Evolutionary conservation across 2,888 invertebrate genomes (phyloP).

Genomic region (Drosophila leonis): DNA sequence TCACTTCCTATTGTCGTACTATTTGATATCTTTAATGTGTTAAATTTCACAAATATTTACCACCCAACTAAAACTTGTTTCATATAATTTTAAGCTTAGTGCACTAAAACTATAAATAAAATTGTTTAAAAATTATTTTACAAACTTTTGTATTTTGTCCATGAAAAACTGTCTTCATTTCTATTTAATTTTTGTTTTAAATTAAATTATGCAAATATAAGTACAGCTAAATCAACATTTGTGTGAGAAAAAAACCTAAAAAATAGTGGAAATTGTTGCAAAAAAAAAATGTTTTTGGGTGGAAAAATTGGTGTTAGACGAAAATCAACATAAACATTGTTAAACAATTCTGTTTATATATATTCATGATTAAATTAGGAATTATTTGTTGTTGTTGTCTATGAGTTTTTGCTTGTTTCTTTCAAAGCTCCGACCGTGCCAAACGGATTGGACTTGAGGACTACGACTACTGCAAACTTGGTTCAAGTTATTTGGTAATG

Average conservation of each 20-base stretch:
- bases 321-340: constrained; percentile 62
- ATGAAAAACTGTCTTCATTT: constrained; percentile 53
- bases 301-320: constrained; percentile 38
- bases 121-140: constrained; percentile 6
- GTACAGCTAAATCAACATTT: constrained; percentile 63
- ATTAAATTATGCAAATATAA: constrained; percentile 62
- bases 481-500: constrained; percentile 71
- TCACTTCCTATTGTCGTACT: not conserved
- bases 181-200: constrained; percentile 48
- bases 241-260: constrained; percentile 14
- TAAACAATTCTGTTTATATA: constrained; percentile 69
- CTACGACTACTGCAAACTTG: constrained; percentile 72
- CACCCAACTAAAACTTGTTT: not conserved
- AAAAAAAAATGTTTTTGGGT: constrained; percentile 4
- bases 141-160: constrained; percentile 36
- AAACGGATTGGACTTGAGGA: constrained; percentile 38
- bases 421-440: constrained; percentile 7
- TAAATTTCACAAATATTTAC: too few relatives aligned
- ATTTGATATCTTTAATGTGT: not conserved
- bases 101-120: constrained; percentile 10
- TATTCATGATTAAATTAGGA: constrained; percentile 70
- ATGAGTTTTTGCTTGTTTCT: not conserved
- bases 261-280: constrained; percentile 14
- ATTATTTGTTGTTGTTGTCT: constrained; percentile 49
- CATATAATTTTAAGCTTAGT: not conserved